These are phyloP conservation scores for Acanthurus leucopareius DNA, from an alignment of 2,797 vertebrate species.

Conservation along the genomic window DNA sequence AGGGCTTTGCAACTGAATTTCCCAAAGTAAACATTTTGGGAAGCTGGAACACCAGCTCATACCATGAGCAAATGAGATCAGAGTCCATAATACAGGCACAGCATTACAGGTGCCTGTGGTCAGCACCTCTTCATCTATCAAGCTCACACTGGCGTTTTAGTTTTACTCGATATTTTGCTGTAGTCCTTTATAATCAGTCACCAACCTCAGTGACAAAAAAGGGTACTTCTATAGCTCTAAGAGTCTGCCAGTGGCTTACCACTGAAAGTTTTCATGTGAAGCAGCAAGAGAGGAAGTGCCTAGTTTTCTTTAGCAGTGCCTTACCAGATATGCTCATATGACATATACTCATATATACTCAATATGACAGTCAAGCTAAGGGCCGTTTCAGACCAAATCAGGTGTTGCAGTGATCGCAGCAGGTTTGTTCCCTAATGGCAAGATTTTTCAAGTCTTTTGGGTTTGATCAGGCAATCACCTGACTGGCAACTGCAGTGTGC, in stretches of 20 bases:
- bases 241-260: background rate
- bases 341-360: too few species aligned
- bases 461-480: too few species aligned
- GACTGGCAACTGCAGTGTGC: too few species aligned
- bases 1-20: background rate
- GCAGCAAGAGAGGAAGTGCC: constrained; percentile 3
- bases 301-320: background rate
- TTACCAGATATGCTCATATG: constrained; percentile 1
- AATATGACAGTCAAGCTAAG: background rate
- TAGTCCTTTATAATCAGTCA: background rate
- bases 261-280: constrained; percentile 7
- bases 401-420: too few species aligned
- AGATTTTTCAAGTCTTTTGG: too few species aligned
- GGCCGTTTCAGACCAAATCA: too few species aligned
- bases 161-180: background rate
- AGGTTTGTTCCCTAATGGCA: too few species aligned
- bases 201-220: background rate
- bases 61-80: background rate
- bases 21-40: background rate
- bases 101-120: background rate
- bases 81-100: background rate
- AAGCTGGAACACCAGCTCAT: background rate
- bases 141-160: too few species aligned
- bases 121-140: background rate
- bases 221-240: background rate